phyloP scores from a whole-genome alignment of 2,797 vertebrate species.

The Zalophus californianus region DNA sequence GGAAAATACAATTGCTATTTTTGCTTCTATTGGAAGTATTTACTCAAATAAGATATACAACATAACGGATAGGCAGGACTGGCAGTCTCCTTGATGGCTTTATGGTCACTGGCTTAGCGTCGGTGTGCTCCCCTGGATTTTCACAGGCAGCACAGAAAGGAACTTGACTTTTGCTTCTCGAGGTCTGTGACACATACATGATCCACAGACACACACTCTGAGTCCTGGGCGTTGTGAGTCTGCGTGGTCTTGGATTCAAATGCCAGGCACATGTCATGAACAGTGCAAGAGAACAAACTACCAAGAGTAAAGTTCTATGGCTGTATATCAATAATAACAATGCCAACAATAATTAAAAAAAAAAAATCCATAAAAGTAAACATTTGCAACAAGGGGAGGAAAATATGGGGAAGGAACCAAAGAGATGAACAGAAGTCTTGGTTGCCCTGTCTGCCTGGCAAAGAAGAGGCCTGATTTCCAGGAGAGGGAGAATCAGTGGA shows the following conservation, averaged over 20 bases:
- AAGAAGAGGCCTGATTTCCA: constrained; percentile 83
- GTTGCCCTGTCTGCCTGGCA: constrained; percentile 83
- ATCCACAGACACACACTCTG: not conserved
- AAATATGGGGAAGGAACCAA: constrained; percentile 76
- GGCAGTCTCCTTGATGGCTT: constrained; percentile 14
- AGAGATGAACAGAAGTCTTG: constrained; percentile 77
- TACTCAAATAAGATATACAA: constrained; percentile 75
- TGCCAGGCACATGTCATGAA: not conserved
- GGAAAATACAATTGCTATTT: constrained; percentile 69
- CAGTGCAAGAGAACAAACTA: not conserved
- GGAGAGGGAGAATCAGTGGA: constrained; percentile 73
- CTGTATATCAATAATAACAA: not conserved
- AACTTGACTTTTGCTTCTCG: constrained; percentile 47
- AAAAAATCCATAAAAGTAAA: constrained; percentile 26
- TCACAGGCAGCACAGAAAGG: not conserved
- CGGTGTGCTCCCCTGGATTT: not conserved
- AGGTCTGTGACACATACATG: not conserved
- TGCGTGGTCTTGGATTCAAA: not conserved
- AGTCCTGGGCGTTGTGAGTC: not conserved
- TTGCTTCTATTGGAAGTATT: constrained; percentile 74
- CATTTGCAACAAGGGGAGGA: constrained; percentile 60
- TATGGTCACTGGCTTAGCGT: not conserved
- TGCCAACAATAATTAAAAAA: not conserved
- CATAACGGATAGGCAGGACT: not conserved
- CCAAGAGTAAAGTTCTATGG: not conserved